Evolutionary conservation across 2,888 invertebrate species (phyloP), one percentile per base, ranked within the genome.

Genomic region (Anarsia innoxiella): DNA sequence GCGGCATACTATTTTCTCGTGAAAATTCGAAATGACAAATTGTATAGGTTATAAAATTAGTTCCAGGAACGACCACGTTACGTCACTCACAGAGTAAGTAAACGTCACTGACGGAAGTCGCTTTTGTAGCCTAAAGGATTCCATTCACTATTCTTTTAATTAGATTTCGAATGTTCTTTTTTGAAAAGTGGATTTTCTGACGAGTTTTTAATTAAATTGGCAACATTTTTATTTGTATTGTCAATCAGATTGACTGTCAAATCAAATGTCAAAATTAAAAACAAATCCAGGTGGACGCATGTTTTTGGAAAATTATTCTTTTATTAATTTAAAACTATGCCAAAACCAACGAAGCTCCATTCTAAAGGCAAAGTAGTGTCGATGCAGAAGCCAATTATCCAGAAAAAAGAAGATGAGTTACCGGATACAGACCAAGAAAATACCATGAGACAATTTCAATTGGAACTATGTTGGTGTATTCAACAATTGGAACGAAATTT

Each of bases 401-500:
- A 32, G 19, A 19, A 19, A 6, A 32, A 8, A 23, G 19, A 12
- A 23, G 32, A 11, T 15, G 6, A 15, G 6, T 25, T 6, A 19
- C 11, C 10, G 14, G 15, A 2, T 10, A 12, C 15, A 26, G 56
- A 55, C 37, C 66, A 71, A 1, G 80, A 79, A 37, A 88, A 92
- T 73, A 72, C 84, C 0, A 80, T 88, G 43, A 80, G 88, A 63
- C 90, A 90, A 60, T 92, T 93, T 57, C 91, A 93, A 65, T 51
- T 91, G n/a, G 93, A 93, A 67, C 69, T 93, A 3, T 91, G 88
- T 56, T 93, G 93, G 93, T 93, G 93, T 59, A 89, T 93, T 50
- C 91, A 92, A 51, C 90, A 92, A 49, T 66, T 93, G 39, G 89
- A 92, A 59, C 70, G 68, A 12, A 80, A 86, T 12, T 63, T 91